phyloP scores from a whole-genome alignment of 2,797 vertebrate genomes.

The Hypotaenidia okinawae region DNA sequence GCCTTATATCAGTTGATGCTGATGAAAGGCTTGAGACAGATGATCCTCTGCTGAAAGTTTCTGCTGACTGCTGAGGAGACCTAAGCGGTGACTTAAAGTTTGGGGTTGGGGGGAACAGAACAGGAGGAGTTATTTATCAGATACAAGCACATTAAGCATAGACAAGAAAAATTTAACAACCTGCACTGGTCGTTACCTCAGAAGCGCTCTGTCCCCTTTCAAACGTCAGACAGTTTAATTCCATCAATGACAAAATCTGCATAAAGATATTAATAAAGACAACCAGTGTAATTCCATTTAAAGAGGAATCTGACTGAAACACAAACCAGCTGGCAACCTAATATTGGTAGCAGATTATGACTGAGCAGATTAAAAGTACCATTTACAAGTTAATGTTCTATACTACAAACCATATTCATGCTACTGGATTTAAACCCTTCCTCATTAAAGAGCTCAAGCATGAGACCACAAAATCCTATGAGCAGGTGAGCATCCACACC shows the following conservation, averaged over 20 bases:
- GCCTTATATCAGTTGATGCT: constrained; percentile 72
- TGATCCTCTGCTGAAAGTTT: constrained; percentile 87
- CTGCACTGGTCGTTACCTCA: constrained; percentile 74
- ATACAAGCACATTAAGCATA: background rate
- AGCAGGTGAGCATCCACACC: background rate
- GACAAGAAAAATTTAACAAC: background rate
- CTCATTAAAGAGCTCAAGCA: background rate
- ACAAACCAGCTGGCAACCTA: background rate
- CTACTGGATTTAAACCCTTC: background rate
- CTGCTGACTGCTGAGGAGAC: constrained; percentile 79
- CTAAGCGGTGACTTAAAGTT: constrained; percentile 76
- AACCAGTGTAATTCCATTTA: background rate
- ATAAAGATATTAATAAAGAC: background rate
- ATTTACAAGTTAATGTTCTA: background rate
- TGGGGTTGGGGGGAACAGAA: background rate
- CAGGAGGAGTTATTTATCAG: background rate
- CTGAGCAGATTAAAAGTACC: background rate
- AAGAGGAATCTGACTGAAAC: background rate
- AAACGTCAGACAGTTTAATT: constrained; percentile 75
- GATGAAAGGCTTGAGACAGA: constrained; percentile 89
- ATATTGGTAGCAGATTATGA: background rate
- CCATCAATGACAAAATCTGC: constrained; percentile 89
- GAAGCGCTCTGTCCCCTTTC: constrained; percentile 75
- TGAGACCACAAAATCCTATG: background rate
- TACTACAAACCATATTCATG: background rate